Conservation (phyloP, 1,140 invertebrate species). For the Brachystomella parvula region DNA sequence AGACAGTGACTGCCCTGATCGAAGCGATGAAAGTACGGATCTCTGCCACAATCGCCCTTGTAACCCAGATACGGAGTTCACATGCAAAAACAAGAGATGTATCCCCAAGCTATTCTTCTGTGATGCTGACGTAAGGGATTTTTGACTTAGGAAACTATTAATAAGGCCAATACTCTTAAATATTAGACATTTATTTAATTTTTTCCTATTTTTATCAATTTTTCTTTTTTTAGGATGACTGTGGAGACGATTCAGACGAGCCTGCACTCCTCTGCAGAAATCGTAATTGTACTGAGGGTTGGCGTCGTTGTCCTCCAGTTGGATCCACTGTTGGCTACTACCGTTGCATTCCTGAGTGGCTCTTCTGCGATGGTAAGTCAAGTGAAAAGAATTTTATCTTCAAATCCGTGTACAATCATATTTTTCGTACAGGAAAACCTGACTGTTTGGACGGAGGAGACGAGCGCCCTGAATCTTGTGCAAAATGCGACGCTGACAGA, state of each 20-base stretch:
- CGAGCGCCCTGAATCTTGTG: constrained; percentile 78
- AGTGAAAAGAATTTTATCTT: not conserved
- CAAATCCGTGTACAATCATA: not conserved
- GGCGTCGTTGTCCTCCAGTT: constrained; percentile 77
- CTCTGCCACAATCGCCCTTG: constrained; percentile 78
- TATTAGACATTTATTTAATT: not conserved
- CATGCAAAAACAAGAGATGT: constrained; percentile 85
- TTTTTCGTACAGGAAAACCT: not conserved
- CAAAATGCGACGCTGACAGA: constrained; percentile 73
- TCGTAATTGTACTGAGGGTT: constrained; percentile 80
- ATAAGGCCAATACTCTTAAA: constrained; percentile 1
- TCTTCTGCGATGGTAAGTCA: constrained; percentile 91
- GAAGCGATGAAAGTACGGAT: constrained; percentile 79
- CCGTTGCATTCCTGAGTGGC: constrained; percentile 83
- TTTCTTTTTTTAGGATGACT: constrained; percentile 16
- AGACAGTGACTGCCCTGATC: constrained; percentile 89
- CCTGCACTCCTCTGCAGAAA: constrained; percentile 81
- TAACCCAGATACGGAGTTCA: constrained; percentile 72
- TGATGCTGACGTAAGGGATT: constrained; percentile 6
- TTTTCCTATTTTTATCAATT: not conserved
- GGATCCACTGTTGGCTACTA: constrained; percentile 69
- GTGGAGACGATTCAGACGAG: constrained; percentile 85
- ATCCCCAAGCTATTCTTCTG: constrained; percentile 62
- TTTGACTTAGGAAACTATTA: not conserved
- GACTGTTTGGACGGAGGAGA: constrained; percentile 80